Evolutionary conservation across 2,888 invertebrate genomes (phyloP), one percentile per base, ranked within the genome.

Genomic region (Rhimphoctona megacephalus): DNA sequence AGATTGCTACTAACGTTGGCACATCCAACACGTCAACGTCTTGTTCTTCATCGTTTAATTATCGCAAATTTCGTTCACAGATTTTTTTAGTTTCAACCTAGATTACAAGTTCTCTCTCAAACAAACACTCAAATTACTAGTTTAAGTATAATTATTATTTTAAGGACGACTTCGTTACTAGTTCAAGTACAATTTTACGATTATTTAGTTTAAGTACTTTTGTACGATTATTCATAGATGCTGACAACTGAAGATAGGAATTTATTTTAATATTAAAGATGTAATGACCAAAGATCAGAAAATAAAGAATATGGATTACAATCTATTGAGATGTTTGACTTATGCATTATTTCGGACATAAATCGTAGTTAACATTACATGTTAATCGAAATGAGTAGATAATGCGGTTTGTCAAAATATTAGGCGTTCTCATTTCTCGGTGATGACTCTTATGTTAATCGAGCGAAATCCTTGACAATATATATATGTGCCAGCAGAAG

Each of bases 1-100:
- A 72, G 76, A 86, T 83, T 82, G 67, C 76, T 66, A 81, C 76
- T 72, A 54, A 70, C 61, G 46, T 81, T 72, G 64, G 36, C 64
- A 25, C 64, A 80, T 80, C 33, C 79, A 43, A 46, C 69, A 69
- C 69, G 57, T 64, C 84, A 73, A 66, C 73, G 30, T 54, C 61
- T 39, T 54, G 67, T n/a, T 82, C 69, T 33, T 79, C 49, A 22
- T 69, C 79, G 80, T 80, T 46, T 49, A 74, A 84, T 74, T 61
- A 84, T 39, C 49, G 30, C 52, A 14, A 22, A 73, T 76, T 72
- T 76, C 30, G 14, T 64, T 30, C n/a, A 46, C 17, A 43, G 9
- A 25, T 30, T 43, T 61, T 74, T 64, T 43, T 57, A 14, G 19
- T 17, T 33, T 17, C 4, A 43, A 17, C 39, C 22, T 54, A 54